phyloP scores from a whole-genome alignment of 2,888 invertebrate species.

The Chirona hameri region DNA sequence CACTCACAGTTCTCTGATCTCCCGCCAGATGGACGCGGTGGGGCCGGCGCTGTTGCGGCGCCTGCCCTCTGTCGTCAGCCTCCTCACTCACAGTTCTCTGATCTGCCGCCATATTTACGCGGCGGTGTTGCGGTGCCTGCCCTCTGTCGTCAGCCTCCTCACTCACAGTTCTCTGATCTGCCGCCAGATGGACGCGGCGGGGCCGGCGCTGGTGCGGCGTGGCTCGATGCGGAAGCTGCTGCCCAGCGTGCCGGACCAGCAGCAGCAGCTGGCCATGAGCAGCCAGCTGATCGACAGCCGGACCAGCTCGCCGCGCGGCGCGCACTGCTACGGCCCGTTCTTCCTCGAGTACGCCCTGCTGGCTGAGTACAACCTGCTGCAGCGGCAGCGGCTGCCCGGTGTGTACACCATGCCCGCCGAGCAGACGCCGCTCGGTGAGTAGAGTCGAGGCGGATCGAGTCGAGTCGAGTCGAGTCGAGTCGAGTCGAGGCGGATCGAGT shows the following conservation, averaged over 20 bases:
- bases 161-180: not conserved
- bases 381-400: conserved; percentile 78
- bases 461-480: too few relatives aligned
- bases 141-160: not conserved
- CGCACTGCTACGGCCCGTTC: conserved; percentile 60
- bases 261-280: conserved; percentile 59
- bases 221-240: conserved; percentile 58
- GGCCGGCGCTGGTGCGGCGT: conserved; percentile 14
- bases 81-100: not conserved
- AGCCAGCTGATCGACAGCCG: conserved; percentile 56
- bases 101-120: not conserved
- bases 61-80: not conserved
- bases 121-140: too few relatives aligned
- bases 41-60: not conserved
- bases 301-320: conserved; percentile 44
- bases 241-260: conserved; percentile 52
- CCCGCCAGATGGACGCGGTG: not conserved
- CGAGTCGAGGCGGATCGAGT: too few relatives aligned
- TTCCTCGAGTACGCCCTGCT: conserved; percentile 85
- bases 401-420: conserved; percentile 90
- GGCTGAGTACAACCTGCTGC: conserved; percentile 84
- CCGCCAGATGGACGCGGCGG: not conserved
- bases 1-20: not conserved
- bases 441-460: too few relatives aligned
- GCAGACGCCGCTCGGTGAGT: conserved; percentile 72